A percentile compares a stretch with the other conserved stretches of the same genome.
These are phyloP conservation scores for Liodrosophila aerea DNA, from an alignment of 2,888 invertebrate genomes.

Conservation along the genomic window DNA sequence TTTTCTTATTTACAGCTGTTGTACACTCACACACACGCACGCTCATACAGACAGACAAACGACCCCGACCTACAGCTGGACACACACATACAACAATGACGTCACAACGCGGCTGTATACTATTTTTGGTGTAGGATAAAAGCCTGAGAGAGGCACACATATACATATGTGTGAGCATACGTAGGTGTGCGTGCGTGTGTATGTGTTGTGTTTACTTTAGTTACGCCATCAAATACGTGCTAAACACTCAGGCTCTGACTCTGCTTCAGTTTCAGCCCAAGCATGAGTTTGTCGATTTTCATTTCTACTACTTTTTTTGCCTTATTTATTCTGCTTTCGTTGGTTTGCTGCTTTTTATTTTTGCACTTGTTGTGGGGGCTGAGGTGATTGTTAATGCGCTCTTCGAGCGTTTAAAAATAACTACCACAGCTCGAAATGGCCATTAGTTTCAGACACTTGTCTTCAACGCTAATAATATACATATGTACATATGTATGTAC, in stretches of 20 bases:
- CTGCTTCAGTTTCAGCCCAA: conserved; percentile 2
- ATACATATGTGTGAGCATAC: neutral
- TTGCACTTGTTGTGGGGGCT: conserved; percentile 45
- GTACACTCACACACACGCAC: conserved; percentile 11
- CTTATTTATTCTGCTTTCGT: too few relatives aligned
- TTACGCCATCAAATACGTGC: conserved; percentile 62
- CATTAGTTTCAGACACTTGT: conserved; percentile 14
- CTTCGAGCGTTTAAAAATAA: conserved; percentile 35
- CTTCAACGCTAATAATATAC: conserved; percentile 9
- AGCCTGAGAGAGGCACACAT: conserved; percentile 2
- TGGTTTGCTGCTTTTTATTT: conserved; percentile 51
- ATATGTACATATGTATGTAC: too few relatives aligned
- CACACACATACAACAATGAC: conserved; percentile 57
- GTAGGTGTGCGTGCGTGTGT: conserved; percentile 1
- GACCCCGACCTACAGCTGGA: conserved; percentile 67
- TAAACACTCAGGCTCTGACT: neutral
- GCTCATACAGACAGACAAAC: conserved; percentile 19
- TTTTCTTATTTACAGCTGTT: conserved; percentile 33
- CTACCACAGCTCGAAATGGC: conserved; percentile 12
- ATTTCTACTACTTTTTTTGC: conserved; percentile 43
- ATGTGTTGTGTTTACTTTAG: conserved; percentile 17
- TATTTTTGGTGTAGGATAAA: conserved; percentile 32
- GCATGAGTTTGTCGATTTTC: conserved; percentile 5
- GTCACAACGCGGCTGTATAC: conserved; percentile 64
- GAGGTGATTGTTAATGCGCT: conserved; percentile 3